Base-by-base conservation (phyloP, 2,797 vertebrate genomes). In the Liparis tanakae region DNA sequence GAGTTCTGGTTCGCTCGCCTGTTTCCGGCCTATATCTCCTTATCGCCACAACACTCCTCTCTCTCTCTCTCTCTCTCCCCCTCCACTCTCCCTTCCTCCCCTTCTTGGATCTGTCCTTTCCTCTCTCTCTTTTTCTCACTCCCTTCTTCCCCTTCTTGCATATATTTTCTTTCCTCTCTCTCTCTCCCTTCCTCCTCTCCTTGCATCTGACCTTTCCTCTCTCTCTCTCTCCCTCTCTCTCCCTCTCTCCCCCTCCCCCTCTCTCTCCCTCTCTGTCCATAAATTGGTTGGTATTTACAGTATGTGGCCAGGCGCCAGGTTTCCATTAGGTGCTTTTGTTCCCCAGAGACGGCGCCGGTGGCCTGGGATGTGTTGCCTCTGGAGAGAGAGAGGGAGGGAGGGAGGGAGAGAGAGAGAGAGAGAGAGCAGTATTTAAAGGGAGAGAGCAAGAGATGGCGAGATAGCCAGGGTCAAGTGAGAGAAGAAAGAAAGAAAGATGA, bases 201-300 rank as follows among this genome's bases (percentile, higher is more conserved):
- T 72, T 65, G 72, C 53, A 57, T 41, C 59, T 17, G 55, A 53
- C 12, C 25, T 33, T 1, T 33, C 18, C 18, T 7, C 25, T 1
- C 25, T n/a, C 48, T n/a, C 54, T 30, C 36, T 36, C 37, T 33
- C 65, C 18, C 17, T 36, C 68, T 55, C 36, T 76, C 64, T 41
- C 39, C 41, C 30, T 43, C 39, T 3, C 12, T 56, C 12, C 37
- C 33, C 36, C 37, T 30, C 34, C 37, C 30, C 39, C 60, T 72
- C 70, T n/a, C 60, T 59, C 61, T 62, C 74, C 54, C 4, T 33
- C 84, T 83, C 74, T 84, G 81, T 87, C 91, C 89, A 88, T 92
- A 91, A 92, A 90, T 91, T 80, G 88, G 82, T 86, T 54, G 87
- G 85, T 91, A 93, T 91, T 94, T 94, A 87, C 85, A 91, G 71